Evolutionary conservation across 2,888 invertebrate species (phyloP).

Genomic region (Hecatera dysodea): DNA sequence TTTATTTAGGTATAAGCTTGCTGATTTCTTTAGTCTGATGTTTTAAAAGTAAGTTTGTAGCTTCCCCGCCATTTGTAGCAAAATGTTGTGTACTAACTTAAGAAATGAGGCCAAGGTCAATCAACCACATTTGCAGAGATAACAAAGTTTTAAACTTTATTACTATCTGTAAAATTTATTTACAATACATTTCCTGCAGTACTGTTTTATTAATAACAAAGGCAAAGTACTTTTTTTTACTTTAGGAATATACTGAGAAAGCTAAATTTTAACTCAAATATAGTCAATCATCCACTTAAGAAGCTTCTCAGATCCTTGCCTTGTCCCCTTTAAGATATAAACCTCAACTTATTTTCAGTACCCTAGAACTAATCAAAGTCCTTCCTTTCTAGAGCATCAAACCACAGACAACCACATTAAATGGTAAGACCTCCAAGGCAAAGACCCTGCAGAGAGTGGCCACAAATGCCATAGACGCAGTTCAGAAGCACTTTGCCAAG

Average conservation of each 20-base stretch:
- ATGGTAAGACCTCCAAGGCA: constrained; percentile 86
- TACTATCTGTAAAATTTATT: constrained; percentile 1
- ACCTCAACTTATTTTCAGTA: not conserved
- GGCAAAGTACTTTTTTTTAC: not conserved
- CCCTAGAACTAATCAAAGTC: not conserved
- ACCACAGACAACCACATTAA: constrained; percentile 75
- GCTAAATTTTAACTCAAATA: not conserved
- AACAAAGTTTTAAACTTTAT: constrained; percentile 13
- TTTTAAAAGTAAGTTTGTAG: not conserved
- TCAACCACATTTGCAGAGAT: constrained; percentile 26
- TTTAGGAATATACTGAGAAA: not conserved
- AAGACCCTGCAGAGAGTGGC: constrained; percentile 85
- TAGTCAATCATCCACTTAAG: not conserved
- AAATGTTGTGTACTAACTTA: constrained; percentile 2
- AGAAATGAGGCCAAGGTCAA: constrained; percentile 50
- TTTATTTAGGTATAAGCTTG: not conserved
- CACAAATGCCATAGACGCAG: constrained; percentile 82
- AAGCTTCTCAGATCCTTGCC: not conserved
- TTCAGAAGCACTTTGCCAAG: constrained; percentile 85
- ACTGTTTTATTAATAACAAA: not conserved
- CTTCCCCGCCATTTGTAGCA: not conserved
- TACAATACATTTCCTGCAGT: not conserved
- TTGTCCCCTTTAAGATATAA: not conserved
- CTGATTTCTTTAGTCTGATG: not conserved
- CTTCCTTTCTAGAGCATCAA: constrained; percentile 83